Evolutionary conservation across 2,113 vertebrate genomes (phyloP).

Genomic region (Platycercus adscitus): DNA sequence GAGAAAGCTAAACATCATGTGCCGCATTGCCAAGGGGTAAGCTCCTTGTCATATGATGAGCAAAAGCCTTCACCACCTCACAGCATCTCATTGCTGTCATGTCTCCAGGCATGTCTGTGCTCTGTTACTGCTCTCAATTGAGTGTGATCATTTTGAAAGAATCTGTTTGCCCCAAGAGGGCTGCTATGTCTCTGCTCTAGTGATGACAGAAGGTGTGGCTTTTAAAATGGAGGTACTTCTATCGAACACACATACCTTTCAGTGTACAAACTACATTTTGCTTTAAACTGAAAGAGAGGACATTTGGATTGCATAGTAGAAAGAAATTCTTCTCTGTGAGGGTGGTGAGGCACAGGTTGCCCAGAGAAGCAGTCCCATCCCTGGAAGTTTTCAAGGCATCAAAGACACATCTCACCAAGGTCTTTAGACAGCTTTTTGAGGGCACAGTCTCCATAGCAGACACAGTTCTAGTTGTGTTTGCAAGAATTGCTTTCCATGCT

Average conservation of each 20-base stretch:
- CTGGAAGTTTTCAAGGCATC: background rate
- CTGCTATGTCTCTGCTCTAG: background rate
- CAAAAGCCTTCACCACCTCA: background rate
- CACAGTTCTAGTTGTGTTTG: background rate
- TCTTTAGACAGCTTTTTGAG: background rate
- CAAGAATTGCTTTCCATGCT: fast-evolving
- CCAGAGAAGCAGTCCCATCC: background rate
- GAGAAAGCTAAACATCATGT: background rate
- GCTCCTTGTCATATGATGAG: background rate
- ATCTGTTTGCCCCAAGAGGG: background rate
- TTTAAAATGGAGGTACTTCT: background rate
- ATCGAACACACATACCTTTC: background rate
- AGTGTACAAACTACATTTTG: background rate
- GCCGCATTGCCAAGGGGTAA: background rate
- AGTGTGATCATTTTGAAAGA: background rate
- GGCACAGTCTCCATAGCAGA: background rate
- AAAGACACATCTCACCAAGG: fast-evolving
- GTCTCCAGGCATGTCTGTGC: background rate
- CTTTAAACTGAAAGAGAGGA: background rate
- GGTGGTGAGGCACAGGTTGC: background rate
- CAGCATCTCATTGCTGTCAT: background rate
- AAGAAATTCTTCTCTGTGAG: background rate
- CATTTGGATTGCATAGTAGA: background rate
- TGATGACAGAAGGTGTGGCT: background rate
- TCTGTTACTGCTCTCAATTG: background rate